Base-by-base conservation (phyloP, 2,797 vertebrate species). In the Halcyon badia region DNA sequence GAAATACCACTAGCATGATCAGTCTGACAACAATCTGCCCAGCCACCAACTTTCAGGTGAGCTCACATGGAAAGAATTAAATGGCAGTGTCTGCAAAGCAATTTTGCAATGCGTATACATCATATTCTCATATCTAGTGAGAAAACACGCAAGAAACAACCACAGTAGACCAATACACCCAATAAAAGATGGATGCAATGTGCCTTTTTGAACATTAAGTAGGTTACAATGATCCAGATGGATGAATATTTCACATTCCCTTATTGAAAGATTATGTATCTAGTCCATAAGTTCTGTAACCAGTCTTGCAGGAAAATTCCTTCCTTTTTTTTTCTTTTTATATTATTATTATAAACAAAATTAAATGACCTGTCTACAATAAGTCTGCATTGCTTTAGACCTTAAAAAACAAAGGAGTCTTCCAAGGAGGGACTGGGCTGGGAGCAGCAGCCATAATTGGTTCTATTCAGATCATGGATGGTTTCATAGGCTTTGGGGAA, bases 401-500 rank as follows among this genome's bases (percentile, higher is more conserved):
- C 89, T 76, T 0, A 31, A 70, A 89, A 84, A 73, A 18, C 16
- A 77, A 81, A 95, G 37, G 54, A 35, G 54, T 86, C 73, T 93
- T 88, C 91, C 66, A 93, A 95, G 77, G 49, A 87, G 64, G 85
- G 56, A 52, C 41, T 28, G 31, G 60, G 64, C 51, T 83, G 60
- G 51, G 83, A 95, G 42, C 42, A 93, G 52, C 35, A 90, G 76
- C 49, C 62, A 42, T 88, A 91, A 95, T 86, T 91, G 83, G 93
- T 90, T 94, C 89, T 88, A 49, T 95, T 96, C 89, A 94, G 87
- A 76, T 76, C 6, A n/a, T 86, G 89, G 80, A 72, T 64, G 58
- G 93, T 90, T 95, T 96, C 93, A 70, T 79, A 89, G 94, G 87
- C 87, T 95, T 94, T 79, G 62, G 93, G 83, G 91, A 94, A 41